Percentiles rank a stretch among this genome's conserved stretches.
phyloP scores from a whole-genome alignment of 2,113 vertebrate genomes.

The Pelvicachromis taeniatus region DNA sequence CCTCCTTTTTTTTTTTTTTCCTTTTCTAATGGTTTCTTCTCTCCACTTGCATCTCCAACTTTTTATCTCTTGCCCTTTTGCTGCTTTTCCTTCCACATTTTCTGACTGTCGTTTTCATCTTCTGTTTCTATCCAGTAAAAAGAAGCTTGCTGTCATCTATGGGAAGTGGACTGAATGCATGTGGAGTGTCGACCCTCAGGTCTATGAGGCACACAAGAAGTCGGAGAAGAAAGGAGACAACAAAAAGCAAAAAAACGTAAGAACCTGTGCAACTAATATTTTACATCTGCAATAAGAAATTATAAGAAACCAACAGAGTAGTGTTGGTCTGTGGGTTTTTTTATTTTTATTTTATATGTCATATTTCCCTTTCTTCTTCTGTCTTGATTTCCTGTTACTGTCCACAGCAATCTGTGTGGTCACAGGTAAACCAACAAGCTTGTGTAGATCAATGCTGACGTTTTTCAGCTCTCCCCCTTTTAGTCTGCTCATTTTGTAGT shows the following conservation, averaged over 20 bases:
- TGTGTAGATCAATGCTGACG: background rate
- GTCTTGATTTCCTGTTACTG: background rate
- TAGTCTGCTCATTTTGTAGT: background rate
- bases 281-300: background rate
- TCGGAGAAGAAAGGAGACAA: constrained; percentile 80
- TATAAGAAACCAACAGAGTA: background rate
- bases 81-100: background rate
- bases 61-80: background rate
- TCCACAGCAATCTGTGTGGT: background rate
- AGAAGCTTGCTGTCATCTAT: constrained; percentile 91
- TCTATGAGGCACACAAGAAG: constrained; percentile 82
- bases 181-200: constrained; percentile 84
- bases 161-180: constrained; percentile 98
- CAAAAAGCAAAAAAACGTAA: constrained; percentile 61
- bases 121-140: constrained; percentile 75
- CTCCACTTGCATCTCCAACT: background rate
- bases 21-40: background rate
- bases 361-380: background rate
- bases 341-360: background rate
- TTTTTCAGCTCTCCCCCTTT: background rate
- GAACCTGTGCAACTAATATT: background rate
- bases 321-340: background rate
- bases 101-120: background rate
- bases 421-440: background rate
- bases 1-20: fast-evolving